phyloP scores from a whole-genome alignment of 2,888 invertebrate genomes.

The Bellardia bayeri region DNA sequence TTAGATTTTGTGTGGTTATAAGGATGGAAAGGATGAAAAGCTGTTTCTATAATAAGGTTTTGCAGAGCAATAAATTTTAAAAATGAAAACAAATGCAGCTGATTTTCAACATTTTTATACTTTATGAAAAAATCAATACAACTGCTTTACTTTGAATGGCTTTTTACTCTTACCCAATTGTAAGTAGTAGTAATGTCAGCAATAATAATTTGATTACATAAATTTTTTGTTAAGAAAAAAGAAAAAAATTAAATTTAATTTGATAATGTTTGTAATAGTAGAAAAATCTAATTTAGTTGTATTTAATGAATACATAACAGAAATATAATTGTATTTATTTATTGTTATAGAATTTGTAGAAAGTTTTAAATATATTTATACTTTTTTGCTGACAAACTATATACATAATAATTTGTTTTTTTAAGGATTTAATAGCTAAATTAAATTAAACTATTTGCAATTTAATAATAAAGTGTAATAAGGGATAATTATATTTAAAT shows the following conservation, averaged over 20 bases:
- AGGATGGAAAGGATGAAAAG: not conserved
- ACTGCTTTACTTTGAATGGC: not conserved
- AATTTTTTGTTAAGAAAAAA: not conserved
- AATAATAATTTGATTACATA: conserved; percentile 9
- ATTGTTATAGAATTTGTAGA: not conserved
- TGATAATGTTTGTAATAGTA: not conserved
- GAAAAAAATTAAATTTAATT: conserved; percentile 19
- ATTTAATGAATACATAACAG: conserved; percentile 20
- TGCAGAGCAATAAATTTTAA: too few species aligned
- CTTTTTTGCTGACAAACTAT: not conserved
- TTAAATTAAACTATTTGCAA: not conserved
- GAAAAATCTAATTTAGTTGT: conserved; percentile 22
- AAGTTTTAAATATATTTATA: not conserved
- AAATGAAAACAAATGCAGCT: too few species aligned
- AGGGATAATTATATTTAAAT: too few species aligned
- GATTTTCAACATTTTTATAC: too few species aligned
- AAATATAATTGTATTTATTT: conserved; percentile 25
- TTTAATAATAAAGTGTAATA: not conserved
- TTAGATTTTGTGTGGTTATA: not conserved
- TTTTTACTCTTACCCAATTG: not conserved
- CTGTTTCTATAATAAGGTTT: not conserved
- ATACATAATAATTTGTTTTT: not conserved
- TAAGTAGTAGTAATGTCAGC: not conserved
- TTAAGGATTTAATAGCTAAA: not conserved
- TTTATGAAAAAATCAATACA: too few species aligned